Conservation (phyloP, 2,888 invertebrate genomes). For the Pherbina coryleti region DNA sequence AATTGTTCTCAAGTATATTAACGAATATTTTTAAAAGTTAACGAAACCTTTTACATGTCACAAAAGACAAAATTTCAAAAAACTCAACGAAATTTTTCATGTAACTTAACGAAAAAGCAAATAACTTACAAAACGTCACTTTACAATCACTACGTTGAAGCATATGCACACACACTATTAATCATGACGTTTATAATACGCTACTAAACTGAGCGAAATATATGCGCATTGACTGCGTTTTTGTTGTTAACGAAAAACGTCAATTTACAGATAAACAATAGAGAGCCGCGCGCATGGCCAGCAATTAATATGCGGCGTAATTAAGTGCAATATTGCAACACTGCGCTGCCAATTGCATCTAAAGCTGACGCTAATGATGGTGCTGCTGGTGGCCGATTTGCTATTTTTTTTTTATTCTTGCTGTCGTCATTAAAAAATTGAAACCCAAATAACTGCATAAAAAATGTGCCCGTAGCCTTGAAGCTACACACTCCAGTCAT, state of each 20-base stretch:
- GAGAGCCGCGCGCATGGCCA: slow-evolving; percentile 38
- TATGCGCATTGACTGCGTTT: neutral
- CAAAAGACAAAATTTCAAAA: neutral
- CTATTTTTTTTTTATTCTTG: neutral
- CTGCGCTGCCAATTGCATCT: slow-evolving; percentile 13
- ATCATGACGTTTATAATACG: neutral
- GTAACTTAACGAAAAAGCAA: too few species aligned
- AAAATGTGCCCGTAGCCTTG: slow-evolving; percentile 14
- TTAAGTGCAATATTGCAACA: slow-evolving; percentile 42
- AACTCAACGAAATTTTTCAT: neutral
- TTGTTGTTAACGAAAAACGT: neutral
- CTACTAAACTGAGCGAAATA: slow-evolving; percentile 5
- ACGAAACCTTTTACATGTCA: slow-evolving; percentile 5
- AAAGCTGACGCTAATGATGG: slow-evolving; percentile 8
- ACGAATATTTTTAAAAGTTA: neutral
- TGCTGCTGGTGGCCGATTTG: slow-evolving; percentile 17
- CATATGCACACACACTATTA: neutral
- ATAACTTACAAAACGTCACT: neutral
- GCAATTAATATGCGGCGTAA: slow-evolving; percentile 52
- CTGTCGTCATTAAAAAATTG: slow-evolving; percentile 10
- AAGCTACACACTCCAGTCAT: neutral
- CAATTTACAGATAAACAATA: slow-evolving; percentile 12
- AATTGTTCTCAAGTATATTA: too few species aligned
- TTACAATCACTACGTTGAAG: neutral
- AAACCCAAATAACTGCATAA: neutral